A percentile compares a stretch with the other conserved stretches of the same genome.
Conservation (phyloP, 2,888 invertebrate genomes). For the Temnothorax ravouxi region DNA sequence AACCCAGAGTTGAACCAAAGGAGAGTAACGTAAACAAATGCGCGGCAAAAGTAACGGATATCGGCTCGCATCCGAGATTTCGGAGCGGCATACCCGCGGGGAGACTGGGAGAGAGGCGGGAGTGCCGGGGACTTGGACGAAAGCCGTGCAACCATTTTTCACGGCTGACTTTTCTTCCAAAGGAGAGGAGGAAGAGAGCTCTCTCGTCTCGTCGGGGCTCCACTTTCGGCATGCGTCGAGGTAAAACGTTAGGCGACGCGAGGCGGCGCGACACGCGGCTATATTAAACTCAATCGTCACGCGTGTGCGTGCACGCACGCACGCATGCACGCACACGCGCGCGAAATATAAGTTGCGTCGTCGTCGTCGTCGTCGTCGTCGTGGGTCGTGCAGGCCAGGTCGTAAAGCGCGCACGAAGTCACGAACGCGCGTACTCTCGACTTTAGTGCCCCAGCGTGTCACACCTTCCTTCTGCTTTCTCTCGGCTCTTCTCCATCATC, state of each 20-base stretch:
- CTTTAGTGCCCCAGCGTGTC: background rate
- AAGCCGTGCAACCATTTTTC: background rate
- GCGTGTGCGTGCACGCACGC: conserved; percentile 53
- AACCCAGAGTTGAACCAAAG: background rate
- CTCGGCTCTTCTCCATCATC: background rate
- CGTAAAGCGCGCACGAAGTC: background rate
- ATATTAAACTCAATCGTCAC: conserved; percentile 74
- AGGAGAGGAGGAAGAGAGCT: conserved; percentile 44
- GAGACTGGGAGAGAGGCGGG: background rate
- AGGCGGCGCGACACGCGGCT: conserved; percentile 70
- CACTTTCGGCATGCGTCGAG: conserved; percentile 76
- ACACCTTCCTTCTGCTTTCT: background rate
- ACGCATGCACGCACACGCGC: conserved; percentile 44
- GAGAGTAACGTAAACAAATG: background rate
- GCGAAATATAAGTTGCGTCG: background rate
- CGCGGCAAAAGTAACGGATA: background rate
- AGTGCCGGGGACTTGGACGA: too few species aligned
- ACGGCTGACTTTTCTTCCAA: conserved; percentile 18
- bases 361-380: conserved; percentile 13
- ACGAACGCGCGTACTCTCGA: background rate
- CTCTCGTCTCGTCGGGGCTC: conserved; percentile 65
- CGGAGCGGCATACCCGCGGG: background rate
- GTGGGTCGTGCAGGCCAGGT: background rate
- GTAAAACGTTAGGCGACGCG: conserved; percentile 70
- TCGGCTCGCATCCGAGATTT: background rate